Percentiles rank a stretch among this genome's conserved stretches.
These are phyloP conservation scores for Isaurus tuberculatus DNA, from an alignment of 92 coral and sea anemone species.

Conservation along the genomic window DNA sequence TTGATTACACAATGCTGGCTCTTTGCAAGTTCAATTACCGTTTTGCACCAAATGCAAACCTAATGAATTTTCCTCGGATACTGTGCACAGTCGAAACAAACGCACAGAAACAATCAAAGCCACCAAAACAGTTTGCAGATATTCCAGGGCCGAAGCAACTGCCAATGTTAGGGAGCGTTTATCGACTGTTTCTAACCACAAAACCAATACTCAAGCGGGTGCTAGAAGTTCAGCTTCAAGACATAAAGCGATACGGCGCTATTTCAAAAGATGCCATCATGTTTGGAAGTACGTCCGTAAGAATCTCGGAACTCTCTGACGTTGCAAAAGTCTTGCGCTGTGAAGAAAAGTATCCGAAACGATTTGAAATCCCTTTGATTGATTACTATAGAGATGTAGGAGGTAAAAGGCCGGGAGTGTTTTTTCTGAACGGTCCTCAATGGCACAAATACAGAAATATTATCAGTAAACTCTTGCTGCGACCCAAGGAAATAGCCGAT, in stretches of 20 bases:
- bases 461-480: conserved; percentile 71
- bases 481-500: conserved; percentile 76
- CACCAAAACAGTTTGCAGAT: conserved; percentile 46
- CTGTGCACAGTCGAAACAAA: conserved; percentile 19
- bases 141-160: conserved; percentile 64
- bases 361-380: conserved; percentile 51
- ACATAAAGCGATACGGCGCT: conserved; percentile 53
- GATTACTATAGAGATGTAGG: conserved; percentile 62
- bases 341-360: conserved; percentile 71
- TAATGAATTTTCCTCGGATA: neutral
- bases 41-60: neutral
- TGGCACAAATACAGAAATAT: conserved; percentile 74
- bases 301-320: conserved; percentile 58
- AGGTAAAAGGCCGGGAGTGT: conserved; percentile 64
- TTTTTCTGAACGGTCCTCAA: conserved; percentile 73
- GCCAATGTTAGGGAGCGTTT: conserved; percentile 49
- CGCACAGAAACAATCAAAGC: conserved; percentile 7
- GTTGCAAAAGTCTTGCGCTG: conserved; percentile 65
- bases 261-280: conserved; percentile 46
- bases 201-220: conserved; percentile 62
- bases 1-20: neutral
- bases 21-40: neutral
- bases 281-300: conserved; percentile 16
- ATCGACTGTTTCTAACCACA: conserved; percentile 44
- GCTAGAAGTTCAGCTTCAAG: conserved; percentile 32